Base-by-base conservation (phyloP, 2,797 vertebrate species). In the Tympanoctomys barrerae region DNA sequence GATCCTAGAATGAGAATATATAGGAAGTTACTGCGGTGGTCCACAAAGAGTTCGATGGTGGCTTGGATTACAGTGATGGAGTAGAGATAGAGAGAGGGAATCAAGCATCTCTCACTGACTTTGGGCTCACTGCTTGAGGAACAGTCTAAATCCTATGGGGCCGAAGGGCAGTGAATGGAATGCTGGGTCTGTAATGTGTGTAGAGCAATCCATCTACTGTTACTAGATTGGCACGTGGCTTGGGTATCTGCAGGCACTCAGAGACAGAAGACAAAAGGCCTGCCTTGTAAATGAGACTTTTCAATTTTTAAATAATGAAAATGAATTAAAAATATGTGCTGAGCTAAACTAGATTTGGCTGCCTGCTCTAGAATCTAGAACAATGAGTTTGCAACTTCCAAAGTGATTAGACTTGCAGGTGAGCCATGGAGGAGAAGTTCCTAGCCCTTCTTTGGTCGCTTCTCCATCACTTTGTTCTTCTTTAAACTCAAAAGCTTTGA, bases 271-370 rank as follows among this genome's bases (percentile, higher is more conserved):
- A 46, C 8, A 85, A 73, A 87, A 84, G 68, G 87, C 26, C 36
- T 46, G 85, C 90, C 79, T 91, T 94, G 82, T 57, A n/a, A 49
- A 36, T 75, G 28, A 89, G 91, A 62, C 24, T 2, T 18, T 87
- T 59, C 64, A 49, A 68, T 75, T 91, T 93, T 82, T 73, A 84
- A 87, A 80, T 22, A 22, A 26, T 86, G 33, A 36, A 33, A 92
- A 73, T 70, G 68, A 73, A 81, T 90, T 68, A n/a, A 64, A 92
- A 94, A 78, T 7, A 54, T 9, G 54, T n/a, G 75, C 19, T 73
- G 5, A 80, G 80, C 59, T 57, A 14, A 91, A 62, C 6, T 70
- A 71, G 31, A 68, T 87, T 70, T 96, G 70, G 54, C 61, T 91
- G 3, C 28, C 3, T 64, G 59, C 66, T 91, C 31, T 52, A 90